These are phyloP conservation scores for Botia kubotai DNA, from an alignment of 2,797 vertebrate genomes.

Conservation along the genomic window DNA sequence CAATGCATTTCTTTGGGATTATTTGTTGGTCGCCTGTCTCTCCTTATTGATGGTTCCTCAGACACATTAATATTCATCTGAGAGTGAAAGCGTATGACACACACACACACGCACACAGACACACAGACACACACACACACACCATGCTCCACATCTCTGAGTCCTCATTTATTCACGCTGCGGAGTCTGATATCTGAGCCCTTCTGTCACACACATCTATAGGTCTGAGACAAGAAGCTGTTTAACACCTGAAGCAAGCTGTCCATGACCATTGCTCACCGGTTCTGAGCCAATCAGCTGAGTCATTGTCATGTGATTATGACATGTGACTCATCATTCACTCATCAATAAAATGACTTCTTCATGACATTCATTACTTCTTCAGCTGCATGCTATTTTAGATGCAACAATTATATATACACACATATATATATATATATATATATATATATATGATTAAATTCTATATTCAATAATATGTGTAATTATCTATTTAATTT, in stretches of 20 bases:
- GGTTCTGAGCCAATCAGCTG: too few species aligned
- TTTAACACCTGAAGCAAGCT: slow-evolving; percentile 12
- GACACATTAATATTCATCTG: slow-evolving; percentile 55
- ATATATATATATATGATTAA: too few species aligned
- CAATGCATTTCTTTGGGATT: slow-evolving; percentile 44
- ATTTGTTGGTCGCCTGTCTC: slow-evolving; percentile 52
- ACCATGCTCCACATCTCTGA: slow-evolving; percentile 35
- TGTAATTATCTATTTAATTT: too few species aligned
- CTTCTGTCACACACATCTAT: slow-evolving; percentile 2
- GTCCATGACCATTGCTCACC: too few species aligned
- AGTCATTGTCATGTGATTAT: too few species aligned
- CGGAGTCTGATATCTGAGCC: slow-evolving; percentile 34
- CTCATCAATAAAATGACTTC: too few species aligned
- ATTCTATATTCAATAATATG: too few species aligned
- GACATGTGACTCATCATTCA: too few species aligned
- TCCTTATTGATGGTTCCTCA: slow-evolving; percentile 49
- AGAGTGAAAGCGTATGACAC: slow-evolving; percentile 24
- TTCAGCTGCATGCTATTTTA: too few species aligned
- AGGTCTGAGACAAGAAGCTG: slow-evolving; percentile 3
- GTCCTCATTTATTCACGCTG: slow-evolving; percentile 49
- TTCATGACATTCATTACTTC: too few species aligned
- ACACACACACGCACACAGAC: slow-evolving; percentile 23
- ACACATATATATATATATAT: too few species aligned
- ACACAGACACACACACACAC: slow-evolving; percentile 18
- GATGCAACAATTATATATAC: too few species aligned